Percentiles rank a stretch among this genome's conserved stretches.
Evolutionary conservation across 2,113 vertebrate species (phyloP).

Genomic region (Ciconia stormi): DNA sequence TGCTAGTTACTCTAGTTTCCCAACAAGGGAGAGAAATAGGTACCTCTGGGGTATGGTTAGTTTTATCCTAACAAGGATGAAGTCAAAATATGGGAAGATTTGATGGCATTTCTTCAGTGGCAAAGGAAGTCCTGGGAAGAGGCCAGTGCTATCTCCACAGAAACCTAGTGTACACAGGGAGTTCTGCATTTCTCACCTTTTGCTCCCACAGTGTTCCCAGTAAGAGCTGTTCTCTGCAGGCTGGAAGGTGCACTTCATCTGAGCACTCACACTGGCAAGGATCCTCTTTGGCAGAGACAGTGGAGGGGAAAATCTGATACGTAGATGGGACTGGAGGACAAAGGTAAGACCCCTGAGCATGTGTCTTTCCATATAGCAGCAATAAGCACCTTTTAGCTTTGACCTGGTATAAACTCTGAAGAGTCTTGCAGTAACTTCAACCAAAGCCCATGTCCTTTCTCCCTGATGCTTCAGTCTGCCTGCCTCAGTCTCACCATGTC

Average conservation of each 20-base stretch:
- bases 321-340: not conserved
- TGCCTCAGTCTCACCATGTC: not conserved
- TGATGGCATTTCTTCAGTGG: not conserved
- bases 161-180: not conserved
- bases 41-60: not conserved
- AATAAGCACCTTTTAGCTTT: not conserved
- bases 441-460: not conserved
- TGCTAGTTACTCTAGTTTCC: not conserved
- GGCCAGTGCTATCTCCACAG: fast-evolving
- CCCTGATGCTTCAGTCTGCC: not conserved
- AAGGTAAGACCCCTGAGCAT: not conserved
- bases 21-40: not conserved
- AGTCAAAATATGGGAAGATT: not conserved
- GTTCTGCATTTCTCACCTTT: not conserved
- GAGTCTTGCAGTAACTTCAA: not conserved
- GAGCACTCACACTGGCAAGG: not conserved
- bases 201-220: not conserved
- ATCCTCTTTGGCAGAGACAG: not conserved
- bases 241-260: not conserved
- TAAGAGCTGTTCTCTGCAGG: not conserved
- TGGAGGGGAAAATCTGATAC: not conserved
- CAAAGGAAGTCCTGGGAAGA: not conserved
- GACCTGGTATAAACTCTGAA: not conserved
- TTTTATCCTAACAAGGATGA: not conserved
- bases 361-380: not conserved